Conservation (phyloP, 2,888 invertebrate species). For the Torymus auratus region DNA sequence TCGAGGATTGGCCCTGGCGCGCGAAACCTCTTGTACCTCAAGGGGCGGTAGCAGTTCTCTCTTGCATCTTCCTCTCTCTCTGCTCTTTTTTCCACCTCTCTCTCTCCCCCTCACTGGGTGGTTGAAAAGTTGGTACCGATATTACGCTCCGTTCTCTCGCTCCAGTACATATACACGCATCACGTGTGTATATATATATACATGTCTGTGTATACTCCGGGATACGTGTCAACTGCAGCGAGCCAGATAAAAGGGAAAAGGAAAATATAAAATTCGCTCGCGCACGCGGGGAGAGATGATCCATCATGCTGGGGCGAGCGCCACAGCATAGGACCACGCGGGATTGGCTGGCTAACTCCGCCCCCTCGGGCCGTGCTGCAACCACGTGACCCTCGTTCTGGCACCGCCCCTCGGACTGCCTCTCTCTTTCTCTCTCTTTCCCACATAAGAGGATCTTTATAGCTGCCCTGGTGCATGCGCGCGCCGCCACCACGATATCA, state of each 20-base stretch:
- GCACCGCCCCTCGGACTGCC: constrained; percentile 61
- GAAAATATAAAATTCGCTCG: constrained; percentile 72
- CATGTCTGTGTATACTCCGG: constrained; percentile 36
- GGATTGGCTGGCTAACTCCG: constrained; percentile 71
- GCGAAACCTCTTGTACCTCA: neutral
- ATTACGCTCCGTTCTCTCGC: constrained; percentile 43
- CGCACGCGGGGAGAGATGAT: constrained; percentile 65
- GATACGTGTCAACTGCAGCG: constrained; percentile 76
- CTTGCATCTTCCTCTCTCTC: neutral
- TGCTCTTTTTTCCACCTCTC: neutral
- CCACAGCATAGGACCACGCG: constrained; percentile 63
- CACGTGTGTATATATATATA: constrained; percentile 42
- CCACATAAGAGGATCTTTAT: constrained; percentile 29
- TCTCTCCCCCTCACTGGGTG: constrained; percentile 49
- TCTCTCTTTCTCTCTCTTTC: constrained; percentile 19
- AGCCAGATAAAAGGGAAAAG: constrained; percentile 74
- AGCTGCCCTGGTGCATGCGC: constrained; percentile 43
- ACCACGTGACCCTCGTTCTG: constrained; percentile 65
- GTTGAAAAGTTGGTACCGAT: constrained; percentile 63
- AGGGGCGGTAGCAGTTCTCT: constrained; percentile 33
- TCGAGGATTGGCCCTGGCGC: too few species aligned
- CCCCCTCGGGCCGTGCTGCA: constrained; percentile 60
- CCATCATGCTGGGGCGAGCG: constrained; percentile 74
- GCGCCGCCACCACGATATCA: constrained; percentile 57
- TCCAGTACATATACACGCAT: constrained; percentile 1